These are phyloP conservation scores for Seriola rivoliana DNA, from an alignment of 2,113 vertebrate genomes.

Conservation along the genomic window DNA sequence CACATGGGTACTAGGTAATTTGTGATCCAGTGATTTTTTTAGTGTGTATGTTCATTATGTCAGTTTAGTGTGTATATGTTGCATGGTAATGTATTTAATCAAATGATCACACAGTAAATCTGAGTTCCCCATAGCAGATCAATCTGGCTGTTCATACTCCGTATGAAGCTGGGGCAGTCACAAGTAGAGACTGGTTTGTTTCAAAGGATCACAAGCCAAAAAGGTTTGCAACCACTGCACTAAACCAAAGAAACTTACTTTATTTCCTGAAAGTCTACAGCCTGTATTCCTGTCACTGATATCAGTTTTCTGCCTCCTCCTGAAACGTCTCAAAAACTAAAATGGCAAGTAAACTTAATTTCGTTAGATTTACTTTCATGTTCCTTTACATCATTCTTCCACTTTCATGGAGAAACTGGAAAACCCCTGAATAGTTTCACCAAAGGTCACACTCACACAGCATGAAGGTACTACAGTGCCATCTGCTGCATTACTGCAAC, in stretches of 20 bases:
- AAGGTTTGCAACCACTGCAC: neutral
- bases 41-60: neutral
- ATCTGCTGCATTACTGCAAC: constrained; percentile 52
- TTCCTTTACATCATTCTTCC: constrained; percentile 3
- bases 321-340: neutral
- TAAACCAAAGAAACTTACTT: neutral
- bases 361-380: neutral
- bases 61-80: neutral
- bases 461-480: constrained; percentile 45
- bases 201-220: too few species aligned
- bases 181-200: neutral
- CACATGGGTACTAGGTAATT: neutral
- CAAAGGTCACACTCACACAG: constrained; percentile 2
- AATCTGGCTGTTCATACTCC: neutral
- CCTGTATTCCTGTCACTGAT: neutral
- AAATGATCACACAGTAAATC: neutral
- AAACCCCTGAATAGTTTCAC: constrained; percentile 35
- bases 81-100: neutral
- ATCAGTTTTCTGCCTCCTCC: neutral
- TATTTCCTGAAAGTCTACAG: neutral
- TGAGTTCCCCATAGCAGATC: neutral
- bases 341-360: neutral
- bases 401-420: constrained; percentile 58
- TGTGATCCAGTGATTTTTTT: neutral
- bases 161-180: neutral